Evolutionary conservation across 2,797 vertebrate genomes (phyloP).

Genomic region (Malurus splendens): DNA sequence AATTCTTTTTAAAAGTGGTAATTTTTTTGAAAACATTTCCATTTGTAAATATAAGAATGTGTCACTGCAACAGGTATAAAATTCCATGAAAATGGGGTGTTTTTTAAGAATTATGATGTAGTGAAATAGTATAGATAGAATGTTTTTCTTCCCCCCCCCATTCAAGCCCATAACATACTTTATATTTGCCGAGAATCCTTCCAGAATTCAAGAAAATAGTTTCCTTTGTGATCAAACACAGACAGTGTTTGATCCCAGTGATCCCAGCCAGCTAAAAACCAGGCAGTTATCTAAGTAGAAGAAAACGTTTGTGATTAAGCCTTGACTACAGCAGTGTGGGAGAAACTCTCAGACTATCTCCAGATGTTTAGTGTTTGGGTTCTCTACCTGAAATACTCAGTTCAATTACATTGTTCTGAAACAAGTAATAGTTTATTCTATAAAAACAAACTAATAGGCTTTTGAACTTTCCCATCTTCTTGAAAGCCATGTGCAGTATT

Average conservation of each 20-base stretch:
- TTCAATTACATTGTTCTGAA: not conserved
- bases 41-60: not conserved
- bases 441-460: not conserved
- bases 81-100: not conserved
- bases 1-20: not conserved
- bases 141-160: not conserved
- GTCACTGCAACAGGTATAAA: not conserved
- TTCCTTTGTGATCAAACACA: not conserved
- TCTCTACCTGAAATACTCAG: not conserved
- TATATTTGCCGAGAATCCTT: not conserved
- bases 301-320: not conserved
- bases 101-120: not conserved
- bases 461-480: not conserved
- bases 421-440: not conserved
- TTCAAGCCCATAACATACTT: not conserved
- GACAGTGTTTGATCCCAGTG: not conserved
- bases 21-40: conserved; percentile 24
- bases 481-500: not conserved
- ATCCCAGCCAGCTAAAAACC: not conserved
- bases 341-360: not conserved
- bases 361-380: not conserved
- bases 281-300: not conserved
- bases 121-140: not conserved
- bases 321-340: not conserved
- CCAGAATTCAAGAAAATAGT: not conserved